Evolutionary conservation across 2,113 vertebrate species (phyloP).

Genomic region (Phycodurus eques): DNA sequence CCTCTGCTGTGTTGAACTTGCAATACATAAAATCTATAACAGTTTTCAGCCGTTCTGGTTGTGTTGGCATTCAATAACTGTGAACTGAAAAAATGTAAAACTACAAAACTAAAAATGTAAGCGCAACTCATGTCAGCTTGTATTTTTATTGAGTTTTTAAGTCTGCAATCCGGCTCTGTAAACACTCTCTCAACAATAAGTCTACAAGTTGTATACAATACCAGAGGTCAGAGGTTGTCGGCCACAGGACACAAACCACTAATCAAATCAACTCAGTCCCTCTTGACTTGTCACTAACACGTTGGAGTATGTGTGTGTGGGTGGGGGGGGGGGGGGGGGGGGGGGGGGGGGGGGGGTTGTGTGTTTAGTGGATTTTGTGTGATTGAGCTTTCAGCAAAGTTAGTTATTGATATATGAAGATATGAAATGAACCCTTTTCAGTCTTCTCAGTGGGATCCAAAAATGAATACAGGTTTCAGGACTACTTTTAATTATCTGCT

Average conservation of each 20-base stretch:
- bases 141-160: conserved; percentile 16
- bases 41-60: background rate
- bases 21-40: no score
- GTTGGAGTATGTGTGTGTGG: background rate
- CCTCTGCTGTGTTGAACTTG: no score
- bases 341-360: no score
- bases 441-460: no score
- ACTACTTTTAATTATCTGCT: conserved; percentile 9
- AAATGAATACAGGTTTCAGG: background rate
- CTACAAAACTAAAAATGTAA: conserved; percentile 10
- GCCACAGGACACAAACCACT: conserved; percentile 82
- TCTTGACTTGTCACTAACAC: conserved; percentile 56
- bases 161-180: background rate
- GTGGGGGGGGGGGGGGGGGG: no score
- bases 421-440: no score
- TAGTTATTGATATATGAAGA: no score
- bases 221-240: conserved; percentile 77
- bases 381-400: no score
- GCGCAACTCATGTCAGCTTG: conserved; percentile 30
- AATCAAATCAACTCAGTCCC: conserved; percentile 74
- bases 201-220: conserved; percentile 7
- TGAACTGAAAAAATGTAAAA: conserved; percentile 40
- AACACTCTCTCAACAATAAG: background rate
- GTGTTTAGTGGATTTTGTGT: no score
- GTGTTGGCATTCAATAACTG: conserved; percentile 15